Evolutionary conservation across 2,113 vertebrate genomes (phyloP).

Genomic region (Rhea americana): DNA sequence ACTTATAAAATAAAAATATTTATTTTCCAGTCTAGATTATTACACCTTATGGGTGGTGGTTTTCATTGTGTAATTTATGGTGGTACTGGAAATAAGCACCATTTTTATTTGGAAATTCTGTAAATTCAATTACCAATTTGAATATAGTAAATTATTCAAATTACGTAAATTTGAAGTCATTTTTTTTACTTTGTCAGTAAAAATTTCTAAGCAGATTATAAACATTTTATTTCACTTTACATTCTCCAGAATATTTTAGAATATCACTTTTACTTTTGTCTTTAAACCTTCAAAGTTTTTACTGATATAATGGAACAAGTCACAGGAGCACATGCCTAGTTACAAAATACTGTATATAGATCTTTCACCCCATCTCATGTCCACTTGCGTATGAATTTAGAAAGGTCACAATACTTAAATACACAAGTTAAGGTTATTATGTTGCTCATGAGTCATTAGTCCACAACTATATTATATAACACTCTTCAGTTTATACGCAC

Average conservation of each 20-base stretch:
- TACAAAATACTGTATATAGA: slow-evolving; percentile 48
- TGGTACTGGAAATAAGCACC: slow-evolving; percentile 5
- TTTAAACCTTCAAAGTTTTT: slow-evolving; percentile 23
- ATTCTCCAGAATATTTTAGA: not conserved
- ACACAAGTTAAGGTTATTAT: not conserved
- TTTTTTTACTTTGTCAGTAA: not conserved
- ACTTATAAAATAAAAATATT: not conserved
- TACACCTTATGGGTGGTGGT: not conserved
- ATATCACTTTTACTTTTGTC: slow-evolving; percentile 24
- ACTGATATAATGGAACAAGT: slow-evolving; percentile 49
- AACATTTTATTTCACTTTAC: slow-evolving; percentile 44
- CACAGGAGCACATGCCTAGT: slow-evolving; percentile 52
- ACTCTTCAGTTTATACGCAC: not conserved
- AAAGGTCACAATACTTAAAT: slow-evolving; percentile 43
- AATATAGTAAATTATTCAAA: slow-evolving; percentile 44
- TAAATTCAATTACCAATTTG: slow-evolving; percentile 26
- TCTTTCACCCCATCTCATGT: slow-evolving; percentile 13
- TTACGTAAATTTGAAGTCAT: slow-evolving; percentile 5
- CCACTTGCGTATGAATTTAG: slow-evolving; percentile 40
- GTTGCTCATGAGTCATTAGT: not conserved
- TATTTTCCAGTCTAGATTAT: not conserved
- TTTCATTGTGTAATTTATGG: not conserved
- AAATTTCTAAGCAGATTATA: slow-evolving; percentile 21
- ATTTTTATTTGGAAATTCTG: slow-evolving; percentile 4
- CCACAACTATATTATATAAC: slow-evolving; percentile 11